These are phyloP conservation scores for Drosophila takahashii DNA, from an alignment of 1,140 invertebrate species.

Conservation along the genomic window DNA sequence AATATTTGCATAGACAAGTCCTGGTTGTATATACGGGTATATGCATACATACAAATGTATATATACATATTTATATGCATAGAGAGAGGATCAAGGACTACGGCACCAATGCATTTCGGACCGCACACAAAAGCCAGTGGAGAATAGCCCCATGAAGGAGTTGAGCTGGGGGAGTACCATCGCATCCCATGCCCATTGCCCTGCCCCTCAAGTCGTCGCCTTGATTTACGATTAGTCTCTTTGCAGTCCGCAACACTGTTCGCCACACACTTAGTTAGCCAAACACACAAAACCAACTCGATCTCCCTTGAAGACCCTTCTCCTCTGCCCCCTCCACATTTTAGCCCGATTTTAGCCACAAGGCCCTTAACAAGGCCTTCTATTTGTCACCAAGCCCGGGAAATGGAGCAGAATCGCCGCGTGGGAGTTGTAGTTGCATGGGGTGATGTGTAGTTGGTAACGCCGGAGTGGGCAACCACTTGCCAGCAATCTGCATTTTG, in stretches of 20 bases:
- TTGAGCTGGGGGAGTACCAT: neutral
- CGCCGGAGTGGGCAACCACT: constrained; percentile 26
- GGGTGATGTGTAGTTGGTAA: constrained; percentile 1
- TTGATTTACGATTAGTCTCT: constrained; percentile 72
- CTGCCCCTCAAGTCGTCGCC: constrained; percentile 51
- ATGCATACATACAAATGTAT: constrained; percentile 7
- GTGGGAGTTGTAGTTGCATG: constrained; percentile 5
- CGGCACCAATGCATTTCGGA: constrained; percentile 38
- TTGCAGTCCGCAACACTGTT: constrained; percentile 63
- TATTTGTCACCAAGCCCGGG: constrained; percentile 60
- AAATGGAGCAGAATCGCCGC: constrained; percentile 32
- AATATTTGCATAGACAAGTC: constrained; percentile 77
- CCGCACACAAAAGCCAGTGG: constrained; percentile 31
- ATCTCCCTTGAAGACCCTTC: constrained; percentile 14
- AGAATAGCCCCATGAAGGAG: constrained; percentile 36
- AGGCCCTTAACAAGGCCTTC: constrained; percentile 54
- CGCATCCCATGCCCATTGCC: too few species aligned
- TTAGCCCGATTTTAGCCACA: constrained; percentile 7
- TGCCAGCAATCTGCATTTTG: constrained; percentile 62
- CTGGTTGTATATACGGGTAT: constrained; percentile 18
- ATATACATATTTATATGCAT: constrained; percentile 4
- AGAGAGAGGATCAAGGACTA: constrained; percentile 19
- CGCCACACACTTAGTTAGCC: constrained; percentile 71
- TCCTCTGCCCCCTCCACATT: neutral
- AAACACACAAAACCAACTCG: constrained; percentile 58